Evolutionary conservation across 2,888 invertebrate species (phyloP).

Genomic region (Parnassius apollo): DNA sequence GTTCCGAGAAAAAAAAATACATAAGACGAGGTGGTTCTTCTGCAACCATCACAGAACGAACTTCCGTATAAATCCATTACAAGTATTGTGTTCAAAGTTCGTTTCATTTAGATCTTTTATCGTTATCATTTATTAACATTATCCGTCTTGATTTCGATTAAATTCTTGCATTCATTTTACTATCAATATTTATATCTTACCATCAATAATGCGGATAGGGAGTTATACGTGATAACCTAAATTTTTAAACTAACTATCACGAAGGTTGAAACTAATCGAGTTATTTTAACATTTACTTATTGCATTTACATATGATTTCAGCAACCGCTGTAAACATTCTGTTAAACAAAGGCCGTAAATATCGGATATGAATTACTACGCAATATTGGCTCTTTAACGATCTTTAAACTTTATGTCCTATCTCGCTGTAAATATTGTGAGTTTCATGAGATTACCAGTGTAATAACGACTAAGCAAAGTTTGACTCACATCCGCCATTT

Average conservation of each 20-base stretch:
- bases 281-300: conserved; percentile 3
- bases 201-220: not conserved
- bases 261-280: not conserved
- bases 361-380: conserved; percentile 9
- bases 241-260: not conserved
- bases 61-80: too few species aligned
- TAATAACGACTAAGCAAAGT: not conserved
- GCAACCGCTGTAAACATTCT: not conserved
- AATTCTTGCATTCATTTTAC: too few species aligned
- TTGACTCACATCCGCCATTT: not conserved
- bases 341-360: conserved; percentile 18
- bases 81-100: too few species aligned
- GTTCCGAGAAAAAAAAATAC: too few species aligned
- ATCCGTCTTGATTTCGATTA: too few species aligned
- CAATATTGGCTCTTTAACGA: conserved; percentile 23
- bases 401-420: conserved; percentile 14
- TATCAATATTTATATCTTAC: not conserved
- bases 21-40: too few species aligned
- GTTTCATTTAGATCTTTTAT: too few species aligned
- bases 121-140: too few species aligned
- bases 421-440: conserved; percentile 1
- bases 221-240: not conserved
- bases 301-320: conserved; percentile 1
- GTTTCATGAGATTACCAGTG: not conserved
- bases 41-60: too few species aligned